A percentile compares a stretch with the other conserved stretches of the same genome.
Conservation (phyloP, 2,888 invertebrate species). For the Drosophila borborema region DNA sequence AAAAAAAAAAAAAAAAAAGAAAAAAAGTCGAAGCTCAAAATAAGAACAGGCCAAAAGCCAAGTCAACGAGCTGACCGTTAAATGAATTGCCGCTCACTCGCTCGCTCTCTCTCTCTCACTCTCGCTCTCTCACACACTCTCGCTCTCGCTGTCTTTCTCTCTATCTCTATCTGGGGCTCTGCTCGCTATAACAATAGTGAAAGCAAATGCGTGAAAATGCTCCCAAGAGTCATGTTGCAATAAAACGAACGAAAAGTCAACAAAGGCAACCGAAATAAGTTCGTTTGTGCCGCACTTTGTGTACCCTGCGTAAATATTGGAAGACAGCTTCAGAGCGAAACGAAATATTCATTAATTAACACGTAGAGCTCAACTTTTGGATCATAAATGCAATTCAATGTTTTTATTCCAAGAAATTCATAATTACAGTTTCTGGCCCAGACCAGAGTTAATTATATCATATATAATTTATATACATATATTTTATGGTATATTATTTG, state of each 20-base stretch:
- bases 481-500: too few species aligned
- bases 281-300: neutral
- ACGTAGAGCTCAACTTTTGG: neutral
- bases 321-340: neutral
- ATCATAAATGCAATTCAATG: neutral
- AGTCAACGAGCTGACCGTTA: conserved; percentile 59
- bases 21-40: conserved; percentile 1
- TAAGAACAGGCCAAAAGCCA: conserved; percentile 45
- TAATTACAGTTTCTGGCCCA: too few species aligned
- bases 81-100: conserved; percentile 48
- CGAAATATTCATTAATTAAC: conserved; percentile 2
- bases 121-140: neutral
- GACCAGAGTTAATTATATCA: too few species aligned
- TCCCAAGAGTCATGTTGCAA: conserved; percentile 36
- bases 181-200: conserved; percentile 9
- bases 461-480: too few species aligned
- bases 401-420: too few species aligned
- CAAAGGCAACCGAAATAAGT: neutral
- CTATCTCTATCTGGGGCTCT: neutral
- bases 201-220: conserved; percentile 32
- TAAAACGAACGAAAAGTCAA: conserved; percentile 28
- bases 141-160: neutral
- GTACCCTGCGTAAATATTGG: conserved; percentile 1
- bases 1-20: neutral
- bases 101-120: too few species aligned